phyloP scores from a whole-genome alignment of 2,797 vertebrate genomes.

The Cottoperca gobio region DNA sequence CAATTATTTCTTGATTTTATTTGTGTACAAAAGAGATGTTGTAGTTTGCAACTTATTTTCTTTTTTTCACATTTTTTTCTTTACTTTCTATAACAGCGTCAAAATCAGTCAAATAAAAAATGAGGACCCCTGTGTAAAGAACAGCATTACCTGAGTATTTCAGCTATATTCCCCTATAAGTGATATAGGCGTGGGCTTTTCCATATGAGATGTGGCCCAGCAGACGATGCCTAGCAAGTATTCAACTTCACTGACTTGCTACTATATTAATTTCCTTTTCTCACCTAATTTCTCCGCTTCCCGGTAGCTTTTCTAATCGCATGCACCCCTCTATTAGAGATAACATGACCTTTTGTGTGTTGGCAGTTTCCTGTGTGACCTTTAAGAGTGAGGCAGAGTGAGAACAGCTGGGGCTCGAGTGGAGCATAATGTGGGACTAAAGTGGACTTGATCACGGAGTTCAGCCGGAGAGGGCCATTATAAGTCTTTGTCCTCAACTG shows the following conservation, averaged over 20 bases:
- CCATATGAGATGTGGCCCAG: background rate
- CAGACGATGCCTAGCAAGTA: constrained; percentile 5
- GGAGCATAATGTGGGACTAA: constrained; percentile 77
- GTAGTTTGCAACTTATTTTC: background rate
- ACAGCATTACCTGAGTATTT: background rate
- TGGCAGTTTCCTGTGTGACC: constrained; percentile 80
- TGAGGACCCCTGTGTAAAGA: background rate
- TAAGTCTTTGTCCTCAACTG: constrained; percentile 71
- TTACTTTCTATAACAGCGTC: background rate
- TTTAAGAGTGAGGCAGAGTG: constrained; percentile 77
- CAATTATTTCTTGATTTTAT: background rate
- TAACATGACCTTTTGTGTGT: constrained; percentile 82
- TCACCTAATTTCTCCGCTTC: constrained; percentile 46
- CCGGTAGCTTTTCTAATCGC: constrained; percentile 74
- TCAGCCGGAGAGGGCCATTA: constrained; percentile 59
- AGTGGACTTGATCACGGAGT: constrained; percentile 64
- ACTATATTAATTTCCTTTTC: constrained; percentile 47
- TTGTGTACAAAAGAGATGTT: no score
- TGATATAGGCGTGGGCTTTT: constrained; percentile 17
- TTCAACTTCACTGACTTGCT: constrained; percentile 20
- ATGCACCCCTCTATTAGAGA: constrained; percentile 73
- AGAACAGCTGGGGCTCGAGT: constrained; percentile 76
- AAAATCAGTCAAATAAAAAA: background rate
- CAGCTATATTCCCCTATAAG: background rate
- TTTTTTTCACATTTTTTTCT: background rate